Base-by-base conservation (phyloP, 2,888 invertebrate species). In the Acrocyrtus sp. region DNA sequence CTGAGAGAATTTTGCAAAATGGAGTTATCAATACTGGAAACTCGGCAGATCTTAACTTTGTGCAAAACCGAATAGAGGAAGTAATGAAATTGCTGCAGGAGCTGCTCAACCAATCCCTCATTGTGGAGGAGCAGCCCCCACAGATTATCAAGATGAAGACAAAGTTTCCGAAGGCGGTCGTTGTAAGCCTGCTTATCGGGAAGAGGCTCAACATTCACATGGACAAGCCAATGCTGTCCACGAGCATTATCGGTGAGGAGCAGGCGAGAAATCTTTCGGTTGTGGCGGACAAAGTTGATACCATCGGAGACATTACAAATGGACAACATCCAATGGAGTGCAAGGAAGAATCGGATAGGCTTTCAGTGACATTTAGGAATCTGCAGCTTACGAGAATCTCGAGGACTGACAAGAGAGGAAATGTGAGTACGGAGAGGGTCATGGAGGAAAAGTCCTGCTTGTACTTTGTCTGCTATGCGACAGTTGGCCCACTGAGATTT, bases 401-500 rank as follows among this genome's bases (percentile, higher is more conserved):
- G 43, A 48, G 78, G 15, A 69, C 66, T 8, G 78, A 76, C 21
- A 63, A 69, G 22, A 67, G 69, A 19, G 69, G 76, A 4, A 57
- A 19, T 12, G 72, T 51, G 6, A 48, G 26, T n/a, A 60, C 27
- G n/a, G 75, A 76, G 26, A 43, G 72, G 5, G 78, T 78, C 1
- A 78, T 76, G 78, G 78, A 78, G 21, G 78, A 78, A 17, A 78
- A 78, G 54, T 72, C 76, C 15, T 74, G 72, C 21, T 22, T 78
- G 6, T 58, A 72, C 26, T 78, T 76, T 39, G 60, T 60, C 15
- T 56, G 57, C 19, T 0, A 19, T 22, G 58, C 72, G 4, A 66
- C 62, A 21, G 67, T 76, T 5, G 78, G 74, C n/a, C 74, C 75
- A 0, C 12, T 69, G 22, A 61, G 62, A n/a, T 61, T 78, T 34